phyloP scores from a whole-genome alignment of 2,888 invertebrate species.

The Eudasyphora cyanicolor region DNA sequence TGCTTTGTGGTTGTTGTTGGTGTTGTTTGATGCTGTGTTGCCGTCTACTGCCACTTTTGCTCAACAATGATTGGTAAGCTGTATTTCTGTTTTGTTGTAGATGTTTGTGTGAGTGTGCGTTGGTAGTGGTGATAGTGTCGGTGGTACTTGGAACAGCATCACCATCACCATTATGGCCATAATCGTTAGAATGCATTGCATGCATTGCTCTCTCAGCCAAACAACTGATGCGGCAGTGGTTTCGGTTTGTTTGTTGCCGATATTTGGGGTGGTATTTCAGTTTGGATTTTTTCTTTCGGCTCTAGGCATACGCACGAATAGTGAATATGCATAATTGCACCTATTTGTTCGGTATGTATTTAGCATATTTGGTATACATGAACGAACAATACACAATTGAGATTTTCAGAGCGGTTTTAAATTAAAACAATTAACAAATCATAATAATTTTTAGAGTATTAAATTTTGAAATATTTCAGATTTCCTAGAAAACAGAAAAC shows the following conservation, averaged over 20 bases:
- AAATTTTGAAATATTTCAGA: too few relatives aligned
- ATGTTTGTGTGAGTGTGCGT: too few relatives aligned
- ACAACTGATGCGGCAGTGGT: neutral
- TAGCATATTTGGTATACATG: neutral
- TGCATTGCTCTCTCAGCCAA: slow-evolving; percentile 26
- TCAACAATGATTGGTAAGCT: slow-evolving; percentile 64
- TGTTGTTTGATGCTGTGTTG: slow-evolving; percentile 28
- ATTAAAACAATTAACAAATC: too few relatives aligned
- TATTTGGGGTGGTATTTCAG: neutral
- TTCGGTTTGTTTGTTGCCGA: neutral
- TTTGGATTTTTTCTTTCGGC: neutral
- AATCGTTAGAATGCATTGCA: slow-evolving; percentile 33
- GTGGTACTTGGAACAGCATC: neutral
- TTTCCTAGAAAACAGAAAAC: too few relatives aligned
- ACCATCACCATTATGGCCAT: slow-evolving; percentile 25
- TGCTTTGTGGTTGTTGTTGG: neutral
- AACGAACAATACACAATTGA: too few relatives aligned
- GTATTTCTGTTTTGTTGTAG: neutral
- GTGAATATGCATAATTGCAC: slow-evolving; percentile 14
- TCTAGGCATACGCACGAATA: slow-evolving; percentile 9
- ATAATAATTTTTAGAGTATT: too few relatives aligned
- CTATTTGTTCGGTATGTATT: neutral
- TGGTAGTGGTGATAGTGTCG: neutral
- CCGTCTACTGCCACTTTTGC: slow-evolving; percentile 52
- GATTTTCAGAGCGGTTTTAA: too few relatives aligned